These are phyloP conservation scores for Trididemnum clinides DNA, from an alignment of 23 tunicate genomes.

Conservation along the genomic window DNA sequence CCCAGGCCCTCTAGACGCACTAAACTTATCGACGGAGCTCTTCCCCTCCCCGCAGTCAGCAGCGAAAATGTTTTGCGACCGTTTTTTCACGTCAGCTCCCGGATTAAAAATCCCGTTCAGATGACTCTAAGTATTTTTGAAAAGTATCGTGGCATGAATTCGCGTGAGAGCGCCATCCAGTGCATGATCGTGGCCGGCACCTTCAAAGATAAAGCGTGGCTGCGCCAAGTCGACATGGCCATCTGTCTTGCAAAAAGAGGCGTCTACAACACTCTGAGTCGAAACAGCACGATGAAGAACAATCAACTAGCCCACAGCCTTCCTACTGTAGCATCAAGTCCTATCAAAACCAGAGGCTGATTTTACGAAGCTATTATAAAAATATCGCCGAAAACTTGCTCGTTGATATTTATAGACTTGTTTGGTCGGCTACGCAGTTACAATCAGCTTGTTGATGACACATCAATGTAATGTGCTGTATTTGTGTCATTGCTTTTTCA, in stretches of 20 bases:
- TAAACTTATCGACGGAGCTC: constrained; percentile 64
- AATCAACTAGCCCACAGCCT: neutral
- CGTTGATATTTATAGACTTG: too few species aligned
- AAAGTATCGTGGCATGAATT: constrained; percentile 57
- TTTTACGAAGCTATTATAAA: neutral
- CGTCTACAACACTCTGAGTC: constrained; percentile 47
- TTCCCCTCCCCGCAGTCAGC: constrained; percentile 80
- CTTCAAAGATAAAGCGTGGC: constrained; percentile 86
- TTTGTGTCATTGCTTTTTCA: too few species aligned
- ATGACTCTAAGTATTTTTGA: constrained; percentile 55
- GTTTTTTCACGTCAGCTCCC: constrained; percentile 78
- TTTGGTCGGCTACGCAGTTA: too few species aligned
- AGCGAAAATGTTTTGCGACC: constrained; percentile 78
- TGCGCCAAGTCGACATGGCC: constrained; percentile 81
- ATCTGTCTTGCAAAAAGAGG: constrained; percentile 66
- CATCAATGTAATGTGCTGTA: too few species aligned
- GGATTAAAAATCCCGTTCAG: constrained; percentile 51
- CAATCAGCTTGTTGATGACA: too few species aligned
- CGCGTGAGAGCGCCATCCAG: constrained; percentile 82
- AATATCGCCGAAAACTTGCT: too few species aligned
- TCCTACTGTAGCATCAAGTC: constrained; percentile 77
- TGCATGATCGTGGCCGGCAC: constrained; percentile 87
- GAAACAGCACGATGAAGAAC: neutral
- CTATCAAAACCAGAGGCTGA: constrained; percentile 51
- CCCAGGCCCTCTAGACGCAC: constrained; percentile 12